Conservation (phyloP, 2,113 vertebrate genomes). For the Centropristis striata region DNA sequence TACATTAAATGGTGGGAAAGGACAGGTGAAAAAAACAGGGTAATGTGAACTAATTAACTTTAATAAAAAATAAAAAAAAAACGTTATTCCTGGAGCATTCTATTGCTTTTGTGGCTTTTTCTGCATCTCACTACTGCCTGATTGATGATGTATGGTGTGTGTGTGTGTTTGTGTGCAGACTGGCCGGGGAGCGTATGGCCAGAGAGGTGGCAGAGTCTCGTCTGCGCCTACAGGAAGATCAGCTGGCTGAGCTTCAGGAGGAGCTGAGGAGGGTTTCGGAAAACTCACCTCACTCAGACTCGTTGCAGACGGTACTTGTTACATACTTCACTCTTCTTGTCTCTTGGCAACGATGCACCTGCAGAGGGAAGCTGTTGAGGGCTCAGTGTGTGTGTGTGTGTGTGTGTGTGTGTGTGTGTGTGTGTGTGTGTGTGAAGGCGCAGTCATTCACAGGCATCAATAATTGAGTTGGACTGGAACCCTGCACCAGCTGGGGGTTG, state of each 20-base stretch:
- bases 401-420: conserved; percentile 14
- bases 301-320: conserved; percentile 69
- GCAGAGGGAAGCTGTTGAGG: conserved; percentile 71
- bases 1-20: too few relatives aligned
- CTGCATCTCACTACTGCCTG: conserved; percentile 3
- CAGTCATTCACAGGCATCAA: conserved; percentile 79
- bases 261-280: conserved; percentile 86
- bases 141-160: conserved; percentile 22
- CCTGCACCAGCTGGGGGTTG: conserved; percentile 68
- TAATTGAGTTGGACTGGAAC: conserved; percentile 81
- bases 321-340: conserved; percentile 37
- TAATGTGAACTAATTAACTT: too few relatives aligned
- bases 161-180: conserved; percentile 65
- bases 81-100: too few relatives aligned
- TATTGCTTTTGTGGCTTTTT: conserved; percentile 18
- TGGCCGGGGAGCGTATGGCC: conserved; percentile 73
- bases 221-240: conserved; percentile 84
- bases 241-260: conserved; percentile 86
- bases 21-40: too few relatives aligned
- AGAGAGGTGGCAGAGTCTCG: conserved; percentile 78
- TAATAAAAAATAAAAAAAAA: too few relatives aligned
- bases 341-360: conserved; percentile 79
- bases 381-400: conserved; percentile 28
- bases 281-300: conserved; percentile 61
- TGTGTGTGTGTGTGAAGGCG: too few relatives aligned